Base-by-base conservation (phyloP, 2,888 invertebrate species). In the Rhodophaea formosa region DNA sequence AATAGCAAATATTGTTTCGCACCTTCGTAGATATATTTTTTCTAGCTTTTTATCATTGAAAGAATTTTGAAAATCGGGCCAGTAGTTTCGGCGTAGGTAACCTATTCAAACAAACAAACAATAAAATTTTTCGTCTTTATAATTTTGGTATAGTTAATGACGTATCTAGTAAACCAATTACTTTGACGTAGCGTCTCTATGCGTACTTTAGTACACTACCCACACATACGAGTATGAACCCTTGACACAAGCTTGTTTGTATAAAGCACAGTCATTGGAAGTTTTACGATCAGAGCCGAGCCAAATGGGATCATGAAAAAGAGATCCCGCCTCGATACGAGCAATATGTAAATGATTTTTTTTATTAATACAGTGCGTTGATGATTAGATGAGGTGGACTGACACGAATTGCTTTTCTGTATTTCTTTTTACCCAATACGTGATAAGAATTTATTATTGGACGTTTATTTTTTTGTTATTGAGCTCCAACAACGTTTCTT, bases 251-350 rank as follows among this genome's bases (percentile, higher is more conserved):
- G 63, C 75, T 74, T 75, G 75, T 80, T 78, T 77, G 75, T 75
- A 72, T 72, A 72, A 71, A 70, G 74, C 70, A 67, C 57, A 72
- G 72, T 47, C 56, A 54, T 39, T 47, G 56, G 23, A 39, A 17
- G 47, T 56, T 56, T 56, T 56, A 56, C 56, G 56, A 56, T 47
- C 75, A 71, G 63, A 70, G 75, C 75, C 77, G 72, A 83, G 81
- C 84, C 84, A 84, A 86, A 85, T 82, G 77, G 77, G 72, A 71
- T 74, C 79, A 82, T 83, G 84, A 82, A 84, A 83, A 80, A 72
- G 78, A 77, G 75, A 82, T 83, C 69, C 64, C 63, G 61, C 56
- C 66, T 47, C 72, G 73, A 76, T 78, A 75, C 69, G 71, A 68
- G 63, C 74, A 70, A 73, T 79, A 82, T 80, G 81, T 75, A 79